A percentile compares a stretch with the other conserved stretches of the same genome.
These are phyloP conservation scores for Euzophera pinguis DNA, from an alignment of 2,888 invertebrate genomes.

Conservation along the genomic window DNA sequence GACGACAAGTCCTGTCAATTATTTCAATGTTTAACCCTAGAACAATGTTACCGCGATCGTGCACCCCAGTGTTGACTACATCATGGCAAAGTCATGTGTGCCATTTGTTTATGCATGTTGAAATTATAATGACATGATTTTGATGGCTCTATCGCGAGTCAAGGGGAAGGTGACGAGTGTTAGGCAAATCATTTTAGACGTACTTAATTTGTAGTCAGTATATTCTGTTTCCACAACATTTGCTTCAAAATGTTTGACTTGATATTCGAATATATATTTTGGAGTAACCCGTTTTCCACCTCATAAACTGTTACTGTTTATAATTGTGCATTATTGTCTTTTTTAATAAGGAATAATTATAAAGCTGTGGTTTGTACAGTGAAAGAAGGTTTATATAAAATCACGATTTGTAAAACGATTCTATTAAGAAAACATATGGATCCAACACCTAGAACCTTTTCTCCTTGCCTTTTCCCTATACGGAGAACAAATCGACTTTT, in stretches of 20 bases:
- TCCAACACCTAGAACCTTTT: too few relatives aligned
- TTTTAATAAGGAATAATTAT: too few relatives aligned
- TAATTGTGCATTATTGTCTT: too few relatives aligned
- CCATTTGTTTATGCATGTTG: constrained; percentile 9
- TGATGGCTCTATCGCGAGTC: constrained; percentile 5
- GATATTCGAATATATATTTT: neutral
- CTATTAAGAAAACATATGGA: too few relatives aligned
- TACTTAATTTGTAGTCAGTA: neutral
- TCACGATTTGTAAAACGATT: too few relatives aligned
- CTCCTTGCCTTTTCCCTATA: too few relatives aligned
- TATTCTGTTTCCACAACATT: neutral
- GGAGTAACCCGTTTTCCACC: too few relatives aligned
- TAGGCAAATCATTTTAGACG: constrained; percentile 1
- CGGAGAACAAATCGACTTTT: too few relatives aligned
- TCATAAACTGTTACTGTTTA: too few relatives aligned
- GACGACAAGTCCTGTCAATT: neutral
- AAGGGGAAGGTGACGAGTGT: constrained; percentile 6
- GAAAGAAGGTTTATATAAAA: too few relatives aligned
- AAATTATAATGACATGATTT: constrained; percentile 8
- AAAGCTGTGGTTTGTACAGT: too few relatives aligned
- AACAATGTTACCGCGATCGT: constrained; percentile 9
- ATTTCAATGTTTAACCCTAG: constrained; percentile 1
- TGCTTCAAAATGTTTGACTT: neutral
- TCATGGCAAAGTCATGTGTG: constrained; percentile 7
- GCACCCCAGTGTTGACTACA: neutral